Conservation (phyloP, 2,113 vertebrate genomes). For the Ivindomyrus marchei region DNA sequence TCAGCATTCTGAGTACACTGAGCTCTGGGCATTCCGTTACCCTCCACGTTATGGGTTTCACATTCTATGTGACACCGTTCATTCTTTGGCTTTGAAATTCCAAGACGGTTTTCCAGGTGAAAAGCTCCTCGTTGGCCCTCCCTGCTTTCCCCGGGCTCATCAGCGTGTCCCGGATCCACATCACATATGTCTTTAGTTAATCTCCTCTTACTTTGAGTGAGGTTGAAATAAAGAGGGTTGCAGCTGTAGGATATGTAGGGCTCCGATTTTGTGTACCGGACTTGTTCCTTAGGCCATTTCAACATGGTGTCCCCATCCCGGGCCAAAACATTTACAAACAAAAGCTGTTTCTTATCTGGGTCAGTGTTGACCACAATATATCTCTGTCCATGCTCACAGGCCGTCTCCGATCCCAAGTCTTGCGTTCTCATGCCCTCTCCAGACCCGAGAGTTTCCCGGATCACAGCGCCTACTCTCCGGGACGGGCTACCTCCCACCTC, state of each 20-base stretch:
- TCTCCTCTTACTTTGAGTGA: constrained; percentile 52
- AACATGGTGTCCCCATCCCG: constrained; percentile 75
- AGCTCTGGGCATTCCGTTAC: constrained; percentile 50
- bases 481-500: constrained; percentile 28
- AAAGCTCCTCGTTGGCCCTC: constrained; percentile 48
- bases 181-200: constrained; percentile 33
- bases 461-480: not conserved
- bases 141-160: constrained; percentile 37
- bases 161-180: constrained; percentile 35
- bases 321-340: constrained; percentile 71
- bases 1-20: constrained; percentile 39
- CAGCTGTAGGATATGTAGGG: constrained; percentile 87
- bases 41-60: constrained; percentile 65
- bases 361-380: constrained; percentile 37
- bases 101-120: constrained; percentile 60
- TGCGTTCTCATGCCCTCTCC: constrained; percentile 19
- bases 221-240: constrained; percentile 76
- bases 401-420: constrained; percentile 28
- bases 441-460: constrained; percentile 24
- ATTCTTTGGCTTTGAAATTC: constrained; percentile 68
- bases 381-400: constrained; percentile 5
- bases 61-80: constrained; percentile 51
- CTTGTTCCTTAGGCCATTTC: constrained; percentile 80
- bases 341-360: constrained; percentile 41
- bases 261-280: constrained; percentile 82